These are phyloP conservation scores for Mus caroli DNA, from an alignment of 2,797 vertebrate genomes.

Conservation along the genomic window DNA sequence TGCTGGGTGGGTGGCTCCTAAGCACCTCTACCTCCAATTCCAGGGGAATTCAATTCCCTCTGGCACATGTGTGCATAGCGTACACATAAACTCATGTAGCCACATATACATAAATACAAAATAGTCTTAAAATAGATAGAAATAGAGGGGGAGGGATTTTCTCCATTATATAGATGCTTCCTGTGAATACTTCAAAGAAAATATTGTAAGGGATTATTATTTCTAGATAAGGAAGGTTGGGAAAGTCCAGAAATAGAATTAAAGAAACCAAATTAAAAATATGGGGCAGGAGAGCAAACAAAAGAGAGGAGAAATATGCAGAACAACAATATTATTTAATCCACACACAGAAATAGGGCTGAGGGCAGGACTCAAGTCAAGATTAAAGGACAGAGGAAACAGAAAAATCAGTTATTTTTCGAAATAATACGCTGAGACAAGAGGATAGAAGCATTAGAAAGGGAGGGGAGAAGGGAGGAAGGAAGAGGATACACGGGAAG, in stretches of 20 bases:
- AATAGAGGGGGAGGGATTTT: conserved; percentile 17
- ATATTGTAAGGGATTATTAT: conserved; percentile 48
- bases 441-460: not conserved
- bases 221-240: conserved; percentile 35
- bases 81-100: not conserved
- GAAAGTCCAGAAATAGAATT: conserved; percentile 38
- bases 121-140: conserved; percentile 10
- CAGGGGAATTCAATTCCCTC: not conserved
- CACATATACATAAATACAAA: not conserved
- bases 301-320: conserved; percentile 38
- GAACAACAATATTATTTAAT: conserved; percentile 57
- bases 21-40: not conserved
- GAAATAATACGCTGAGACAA: conserved; percentile 25
- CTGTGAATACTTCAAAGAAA: conserved; percentile 51
- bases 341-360: not conserved
- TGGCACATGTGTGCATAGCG: not conserved
- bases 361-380: conserved; percentile 30
- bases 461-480: not conserved
- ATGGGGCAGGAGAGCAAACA: conserved; percentile 43
- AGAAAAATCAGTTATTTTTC: conserved; percentile 52
- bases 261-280: conserved; percentile 67
- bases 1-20: not conserved
- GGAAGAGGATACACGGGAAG: not conserved
- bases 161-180: conserved; percentile 39
- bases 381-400: conserved; percentile 31